phyloP scores from a whole-genome alignment of 2,888 invertebrate genomes.

The Drosophila ustulata region DNA sequence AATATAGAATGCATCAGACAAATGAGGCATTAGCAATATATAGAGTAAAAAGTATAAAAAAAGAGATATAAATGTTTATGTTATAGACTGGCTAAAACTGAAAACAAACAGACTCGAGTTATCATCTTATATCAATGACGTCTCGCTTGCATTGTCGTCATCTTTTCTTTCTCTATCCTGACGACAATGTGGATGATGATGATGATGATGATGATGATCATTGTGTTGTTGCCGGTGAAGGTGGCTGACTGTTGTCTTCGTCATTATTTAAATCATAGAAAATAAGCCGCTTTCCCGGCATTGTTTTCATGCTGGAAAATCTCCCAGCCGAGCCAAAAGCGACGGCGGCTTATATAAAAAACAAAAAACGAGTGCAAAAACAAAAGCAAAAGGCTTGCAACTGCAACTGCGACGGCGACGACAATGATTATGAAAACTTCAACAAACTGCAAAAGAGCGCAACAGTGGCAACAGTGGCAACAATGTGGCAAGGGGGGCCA shows the following conservation, averaged over 20 bases:
- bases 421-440: conserved; percentile 78
- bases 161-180: conserved; percentile 12
- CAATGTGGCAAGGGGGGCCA: conserved; percentile 38
- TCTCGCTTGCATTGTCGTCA: conserved; percentile 53
- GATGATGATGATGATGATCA: conserved; percentile 40
- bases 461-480: conserved; percentile 72
- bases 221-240: conserved; percentile 28
- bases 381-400: conserved; percentile 51
- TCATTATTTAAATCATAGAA: conserved; percentile 83
- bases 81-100: conserved; percentile 31
- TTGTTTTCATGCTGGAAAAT: conserved; percentile 80
- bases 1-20: conserved; percentile 37
- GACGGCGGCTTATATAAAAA: conserved; percentile 50
- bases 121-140: conserved; percentile 53
- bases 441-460: conserved; percentile 75
- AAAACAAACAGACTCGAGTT: conserved; percentile 34
- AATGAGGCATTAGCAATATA: conserved; percentile 50
- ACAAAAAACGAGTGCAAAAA: conserved; percentile 26
- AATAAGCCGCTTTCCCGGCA: conserved; percentile 83
- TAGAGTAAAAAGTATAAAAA: conserved; percentile 13
- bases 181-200: conserved; percentile 3
- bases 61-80: conserved; percentile 40
- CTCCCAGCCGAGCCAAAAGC: conserved; percentile 64
- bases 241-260: conserved; percentile 74
- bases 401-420: conserved; percentile 31